Evolutionary conservation across 2,797 vertebrate species (phyloP).

Genomic region (Danio jaintianensis): DNA sequence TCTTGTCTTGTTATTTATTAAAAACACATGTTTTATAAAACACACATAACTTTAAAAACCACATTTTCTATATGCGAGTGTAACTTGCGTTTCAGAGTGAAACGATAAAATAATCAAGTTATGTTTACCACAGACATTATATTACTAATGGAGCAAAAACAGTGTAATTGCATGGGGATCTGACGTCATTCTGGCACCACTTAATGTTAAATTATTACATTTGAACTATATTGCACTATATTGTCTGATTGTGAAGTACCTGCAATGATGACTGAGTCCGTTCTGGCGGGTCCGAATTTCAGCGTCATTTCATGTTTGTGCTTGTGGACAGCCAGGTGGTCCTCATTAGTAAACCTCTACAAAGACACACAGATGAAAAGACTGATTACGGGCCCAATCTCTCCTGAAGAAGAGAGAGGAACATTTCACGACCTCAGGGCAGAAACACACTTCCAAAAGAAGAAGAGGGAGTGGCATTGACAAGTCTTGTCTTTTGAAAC

Average conservation of each 20-base stretch:
- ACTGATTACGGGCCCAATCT: constrained; percentile 25
- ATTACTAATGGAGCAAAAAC: too few relatives aligned
- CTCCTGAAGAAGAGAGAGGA: constrained; percentile 55
- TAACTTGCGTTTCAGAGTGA: too few relatives aligned
- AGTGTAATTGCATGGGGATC: too few relatives aligned
- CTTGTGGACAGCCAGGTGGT: constrained; percentile 98
- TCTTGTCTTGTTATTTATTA: too few relatives aligned
- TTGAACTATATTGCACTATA: too few relatives aligned
- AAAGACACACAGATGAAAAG: constrained; percentile 68
- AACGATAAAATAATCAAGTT: too few relatives aligned
- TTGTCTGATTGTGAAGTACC: constrained; percentile 49
- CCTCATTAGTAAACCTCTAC: constrained; percentile 97
- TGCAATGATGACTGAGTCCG: constrained; percentile 84
- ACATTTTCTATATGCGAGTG: too few relatives aligned
- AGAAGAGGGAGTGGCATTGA: constrained; percentile 44
- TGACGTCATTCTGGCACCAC: too few relatives aligned
- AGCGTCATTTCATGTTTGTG: constrained; percentile 99
- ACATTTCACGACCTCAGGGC: constrained; percentile 27
- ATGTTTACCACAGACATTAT: too few relatives aligned
- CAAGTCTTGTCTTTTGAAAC: constrained; percentile 52
- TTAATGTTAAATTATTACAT: too few relatives aligned
- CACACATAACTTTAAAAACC: too few relatives aligned
- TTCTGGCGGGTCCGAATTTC: constrained; percentile 92
- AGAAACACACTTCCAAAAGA: constrained; percentile 54
- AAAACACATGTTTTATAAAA: too few relatives aligned